These are phyloP conservation scores for Channa striata DNA, from an alignment of 2,797 vertebrate species.

Conservation along the genomic window DNA sequence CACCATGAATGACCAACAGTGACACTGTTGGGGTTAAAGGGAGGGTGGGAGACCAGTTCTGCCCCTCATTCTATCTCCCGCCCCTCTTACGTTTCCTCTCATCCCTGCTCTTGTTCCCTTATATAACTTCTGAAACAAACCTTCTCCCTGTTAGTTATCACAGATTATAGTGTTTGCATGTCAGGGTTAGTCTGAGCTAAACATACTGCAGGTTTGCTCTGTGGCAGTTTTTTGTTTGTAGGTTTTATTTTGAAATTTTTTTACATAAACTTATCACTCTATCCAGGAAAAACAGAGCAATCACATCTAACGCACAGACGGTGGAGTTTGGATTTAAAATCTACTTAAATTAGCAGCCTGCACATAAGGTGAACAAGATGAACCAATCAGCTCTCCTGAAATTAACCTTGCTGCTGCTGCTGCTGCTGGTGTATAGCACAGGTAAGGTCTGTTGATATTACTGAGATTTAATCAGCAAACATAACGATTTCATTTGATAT, in stretches of 20 bases:
- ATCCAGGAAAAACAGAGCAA: background rate
- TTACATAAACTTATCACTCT: background rate
- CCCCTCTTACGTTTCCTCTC: slow-evolving; percentile 50
- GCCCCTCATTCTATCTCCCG: slow-evolving; percentile 16
- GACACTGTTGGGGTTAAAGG: slow-evolving; percentile 5
- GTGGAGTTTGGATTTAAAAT: slow-evolving; percentile 13
- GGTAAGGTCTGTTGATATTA: slow-evolving; percentile 66
- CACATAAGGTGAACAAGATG: slow-evolving; percentile 45
- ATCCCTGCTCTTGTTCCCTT: slow-evolving; percentile 46
- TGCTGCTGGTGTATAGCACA: slow-evolving; percentile 35
- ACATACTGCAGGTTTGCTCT: slow-evolving; percentile 1
- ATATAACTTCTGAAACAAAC: slow-evolving; percentile 72
- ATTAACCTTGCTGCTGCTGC: slow-evolving; percentile 49
- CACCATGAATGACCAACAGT: slow-evolving; percentile 36
- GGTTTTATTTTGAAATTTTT: background rate
- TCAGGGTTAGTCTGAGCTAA: slow-evolving; percentile 1
- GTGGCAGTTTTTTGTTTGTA: background rate
- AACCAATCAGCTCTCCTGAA: slow-evolving; percentile 47
- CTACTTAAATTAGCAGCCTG: background rate
- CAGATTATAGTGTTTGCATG: slow-evolving; percentile 10
- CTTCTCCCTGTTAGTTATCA: slow-evolving; percentile 3
- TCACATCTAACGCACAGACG: background rate
- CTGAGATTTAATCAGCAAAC: background rate
- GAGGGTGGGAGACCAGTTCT: slow-evolving; percentile 35
- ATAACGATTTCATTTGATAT: background rate